Conservation (phyloP, 2,797 vertebrate genomes). For the Myotis daubentonii region DNA sequence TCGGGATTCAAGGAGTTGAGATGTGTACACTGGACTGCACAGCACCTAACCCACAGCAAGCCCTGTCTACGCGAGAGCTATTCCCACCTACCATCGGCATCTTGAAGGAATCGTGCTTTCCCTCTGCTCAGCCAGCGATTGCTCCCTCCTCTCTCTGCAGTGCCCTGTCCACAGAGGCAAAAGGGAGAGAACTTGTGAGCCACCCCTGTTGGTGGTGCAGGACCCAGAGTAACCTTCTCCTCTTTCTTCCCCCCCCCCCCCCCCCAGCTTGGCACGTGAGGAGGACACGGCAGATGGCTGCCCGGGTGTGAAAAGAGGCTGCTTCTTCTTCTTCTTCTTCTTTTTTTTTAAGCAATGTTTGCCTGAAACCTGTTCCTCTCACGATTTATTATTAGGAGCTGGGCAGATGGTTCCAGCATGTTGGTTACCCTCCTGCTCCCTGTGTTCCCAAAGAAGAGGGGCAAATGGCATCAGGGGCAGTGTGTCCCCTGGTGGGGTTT, state of each 20-base stretch:
- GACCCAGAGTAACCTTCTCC: neutral
- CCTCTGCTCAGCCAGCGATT: neutral
- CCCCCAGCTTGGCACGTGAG: conserved; percentile 61
- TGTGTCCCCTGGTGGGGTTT: neutral
- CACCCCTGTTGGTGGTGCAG: neutral
- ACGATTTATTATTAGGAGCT: conserved; percentile 74
- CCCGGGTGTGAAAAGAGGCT: conserved; percentile 48
- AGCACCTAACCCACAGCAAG: neutral
- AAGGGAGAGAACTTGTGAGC: neutral
- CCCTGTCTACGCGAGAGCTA: neutral
- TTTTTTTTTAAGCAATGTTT: conserved; percentile 61
- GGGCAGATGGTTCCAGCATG: conserved; percentile 78
- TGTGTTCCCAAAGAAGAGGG: conserved; percentile 74
- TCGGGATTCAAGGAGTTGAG: neutral
- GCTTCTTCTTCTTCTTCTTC: neutral
- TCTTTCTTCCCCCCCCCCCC: neutral
- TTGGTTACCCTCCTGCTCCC: conserved; percentile 62
- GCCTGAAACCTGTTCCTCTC: conserved; percentile 65
- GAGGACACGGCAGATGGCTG: conserved; percentile 77
- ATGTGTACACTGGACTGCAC: fast-evolving
- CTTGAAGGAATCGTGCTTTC: neutral
- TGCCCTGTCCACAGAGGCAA: conserved; percentile 32
- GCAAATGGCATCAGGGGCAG: neutral
- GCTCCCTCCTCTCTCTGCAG: neutral
- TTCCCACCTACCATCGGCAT: conserved; percentile 57